Evolutionary conservation across 2,113 vertebrate genomes (phyloP).

Genomic region (Fulica atra): DNA sequence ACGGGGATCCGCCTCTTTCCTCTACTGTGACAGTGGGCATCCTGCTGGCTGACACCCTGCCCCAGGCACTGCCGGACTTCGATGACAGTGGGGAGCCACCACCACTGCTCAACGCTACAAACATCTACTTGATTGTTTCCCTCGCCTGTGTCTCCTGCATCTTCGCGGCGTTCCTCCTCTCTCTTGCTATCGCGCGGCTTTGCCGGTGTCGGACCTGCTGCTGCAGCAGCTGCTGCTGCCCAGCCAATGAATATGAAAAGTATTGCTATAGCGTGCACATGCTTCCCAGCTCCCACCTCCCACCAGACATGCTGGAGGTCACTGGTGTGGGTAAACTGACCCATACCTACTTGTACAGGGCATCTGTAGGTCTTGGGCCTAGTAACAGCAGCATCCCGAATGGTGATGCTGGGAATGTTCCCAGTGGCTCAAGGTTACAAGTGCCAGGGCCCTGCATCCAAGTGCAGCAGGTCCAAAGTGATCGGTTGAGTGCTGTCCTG

Average conservation of each 20-base stretch:
- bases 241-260: conserved; percentile 44
- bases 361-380: conserved; percentile 67
- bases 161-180: conserved; percentile 71
- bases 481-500: conserved; percentile 46
- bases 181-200: conserved; percentile 29
- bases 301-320: conserved; percentile 64
- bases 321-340: conserved; percentile 75
- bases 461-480: conserved; percentile 72
- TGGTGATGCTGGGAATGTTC: conserved; percentile 55
- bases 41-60: conserved; percentile 76
- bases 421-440: conserved; percentile 55
- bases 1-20: conserved; percentile 77
- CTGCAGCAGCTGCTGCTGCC: not conserved
- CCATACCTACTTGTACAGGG: conserved; percentile 71
- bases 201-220: conserved; percentile 17
- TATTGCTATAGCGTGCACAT: conserved; percentile 54
- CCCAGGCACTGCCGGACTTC: conserved; percentile 77
- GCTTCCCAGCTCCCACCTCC: conserved; percentile 62
- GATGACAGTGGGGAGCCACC: conserved; percentile 68
- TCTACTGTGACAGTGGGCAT: conserved; percentile 77
- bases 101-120: conserved; percentile 68
- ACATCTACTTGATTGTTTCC: conserved; percentile 79
- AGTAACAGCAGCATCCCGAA: conserved; percentile 39
- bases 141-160: conserved; percentile 78
- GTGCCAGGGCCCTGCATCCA: conserved; percentile 70